Conservation (phyloP, 2,888 invertebrate species). For the Ecdyonurus torrentis region DNA sequence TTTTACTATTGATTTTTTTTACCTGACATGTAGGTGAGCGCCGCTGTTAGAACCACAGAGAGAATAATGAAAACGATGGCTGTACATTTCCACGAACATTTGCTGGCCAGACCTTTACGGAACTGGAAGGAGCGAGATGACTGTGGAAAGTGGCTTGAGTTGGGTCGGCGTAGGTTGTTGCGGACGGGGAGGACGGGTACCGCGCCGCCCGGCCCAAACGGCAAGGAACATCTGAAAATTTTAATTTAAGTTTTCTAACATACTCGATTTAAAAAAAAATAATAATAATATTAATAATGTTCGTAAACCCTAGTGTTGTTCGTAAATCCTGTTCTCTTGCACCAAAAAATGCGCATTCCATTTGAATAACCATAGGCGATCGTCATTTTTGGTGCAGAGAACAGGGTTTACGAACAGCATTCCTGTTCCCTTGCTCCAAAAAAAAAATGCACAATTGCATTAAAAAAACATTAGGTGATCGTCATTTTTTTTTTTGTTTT, state of each 20-base stretch:
- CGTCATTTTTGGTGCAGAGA: too few relatives aligned
- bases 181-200: slow-evolving; percentile 61
- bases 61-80: slow-evolving; percentile 76
- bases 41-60: slow-evolving; percentile 63
- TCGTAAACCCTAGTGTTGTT: too few relatives aligned
- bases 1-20: slow-evolving; percentile 21
- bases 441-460: slow-evolving; percentile 3
- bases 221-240: slow-evolving; percentile 41
- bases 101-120: slow-evolving; percentile 67
- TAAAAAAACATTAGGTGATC: too few relatives aligned
- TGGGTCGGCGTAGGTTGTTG: slow-evolving; percentile 46
- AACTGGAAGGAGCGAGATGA: slow-evolving; percentile 61
- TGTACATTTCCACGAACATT: slow-evolving; percentile 85
- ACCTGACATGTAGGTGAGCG: slow-evolving; percentile 80
- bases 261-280: neutral
- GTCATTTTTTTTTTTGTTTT: too few relatives aligned
- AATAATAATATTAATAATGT: slow-evolving; percentile 1
- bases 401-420: too few relatives aligned
- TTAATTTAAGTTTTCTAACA: too few relatives aligned
- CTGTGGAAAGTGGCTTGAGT: slow-evolving; percentile 52
- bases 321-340: too few relatives aligned
- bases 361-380: too few relatives aligned
- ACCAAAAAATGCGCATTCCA: too few relatives aligned
- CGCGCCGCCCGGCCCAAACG: slow-evolving; percentile 26
- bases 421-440: too few relatives aligned